phyloP scores from a whole-genome alignment of 2,113 vertebrate species.

The Monarcha castaneiventris region DNA sequence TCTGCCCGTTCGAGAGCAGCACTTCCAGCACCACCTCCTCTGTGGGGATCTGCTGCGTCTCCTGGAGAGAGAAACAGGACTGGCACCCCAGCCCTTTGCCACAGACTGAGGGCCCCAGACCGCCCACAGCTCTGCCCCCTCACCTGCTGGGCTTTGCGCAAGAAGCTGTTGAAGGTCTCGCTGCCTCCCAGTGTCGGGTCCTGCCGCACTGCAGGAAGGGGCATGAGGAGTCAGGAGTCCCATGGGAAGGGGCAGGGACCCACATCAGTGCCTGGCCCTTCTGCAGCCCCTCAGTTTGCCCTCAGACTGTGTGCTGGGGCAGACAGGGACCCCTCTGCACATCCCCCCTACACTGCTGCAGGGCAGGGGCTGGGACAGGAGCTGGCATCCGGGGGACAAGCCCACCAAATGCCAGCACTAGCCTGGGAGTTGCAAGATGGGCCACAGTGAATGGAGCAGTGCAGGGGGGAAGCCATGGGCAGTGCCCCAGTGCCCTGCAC shows the following conservation, averaged over 20 bases:
- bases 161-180: constrained; percentile 94
- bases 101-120: accelerated
- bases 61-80: constrained; percentile 69
- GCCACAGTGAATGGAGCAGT: accelerated
- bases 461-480: accelerated
- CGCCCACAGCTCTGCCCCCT: background rate
- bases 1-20: constrained; percentile 92
- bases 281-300: background rate
- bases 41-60: constrained; percentile 97
- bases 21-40: constrained; percentile 93
- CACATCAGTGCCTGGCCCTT: accelerated
- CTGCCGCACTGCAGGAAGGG: constrained; percentile 84
- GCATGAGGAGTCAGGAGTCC: background rate
- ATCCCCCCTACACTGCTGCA: background rate
- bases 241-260: accelerated
- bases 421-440: accelerated
- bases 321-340: accelerated
- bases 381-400: background rate
- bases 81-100: accelerated
- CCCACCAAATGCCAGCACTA: background rate
- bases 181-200: constrained; percentile 90
- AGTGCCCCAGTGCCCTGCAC: accelerated
- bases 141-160: constrained; percentile 97
- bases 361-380: background rate
- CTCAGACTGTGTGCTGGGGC: background rate